These are phyloP conservation scores for Melanerpes aurifrons DNA, from an alignment of 2,113 vertebrate genomes.

Conservation along the genomic window DNA sequence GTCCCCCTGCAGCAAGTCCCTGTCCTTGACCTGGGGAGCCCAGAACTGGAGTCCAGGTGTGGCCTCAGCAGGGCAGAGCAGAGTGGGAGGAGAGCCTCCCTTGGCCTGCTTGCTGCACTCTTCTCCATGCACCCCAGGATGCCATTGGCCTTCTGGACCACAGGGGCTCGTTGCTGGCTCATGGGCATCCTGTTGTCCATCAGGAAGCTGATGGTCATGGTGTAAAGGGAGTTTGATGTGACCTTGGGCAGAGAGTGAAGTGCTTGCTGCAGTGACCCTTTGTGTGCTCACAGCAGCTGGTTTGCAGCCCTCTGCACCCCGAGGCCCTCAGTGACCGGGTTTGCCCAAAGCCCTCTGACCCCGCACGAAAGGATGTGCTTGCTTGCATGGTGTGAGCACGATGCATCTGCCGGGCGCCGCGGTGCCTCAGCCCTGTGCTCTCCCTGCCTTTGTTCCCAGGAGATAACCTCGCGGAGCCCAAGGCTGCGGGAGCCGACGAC, in stretches of 20 bases:
- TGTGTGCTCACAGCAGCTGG: neutral
- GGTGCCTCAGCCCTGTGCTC: neutral
- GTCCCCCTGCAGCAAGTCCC: too few species aligned
- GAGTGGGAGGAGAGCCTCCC: too few species aligned
- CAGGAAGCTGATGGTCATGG: neutral
- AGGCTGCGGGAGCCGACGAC: constrained; percentile 86
- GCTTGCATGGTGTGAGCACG: neutral
- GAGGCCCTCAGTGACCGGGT: neutral
- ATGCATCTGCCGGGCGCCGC: neutral
- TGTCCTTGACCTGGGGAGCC: too few species aligned
- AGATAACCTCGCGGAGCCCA: constrained; percentile 94
- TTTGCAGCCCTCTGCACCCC: neutral
- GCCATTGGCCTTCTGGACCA: too few species aligned
- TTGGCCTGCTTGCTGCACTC: too few species aligned
- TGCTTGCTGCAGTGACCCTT: neutral
- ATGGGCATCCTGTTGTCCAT: too few species aligned
- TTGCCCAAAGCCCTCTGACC: neutral
- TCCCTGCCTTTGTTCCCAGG: constrained; percentile 72
- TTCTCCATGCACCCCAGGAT: too few species aligned
- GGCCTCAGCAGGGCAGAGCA: too few species aligned
- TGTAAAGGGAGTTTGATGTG: neutral
- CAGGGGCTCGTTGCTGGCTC: too few species aligned
- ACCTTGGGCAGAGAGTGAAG: neutral
- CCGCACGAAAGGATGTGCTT: neutral
- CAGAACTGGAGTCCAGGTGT: too few species aligned